Evolutionary conservation across 1,140 invertebrate species (phyloP).

Genomic region (Sitobion miscanthi): DNA sequence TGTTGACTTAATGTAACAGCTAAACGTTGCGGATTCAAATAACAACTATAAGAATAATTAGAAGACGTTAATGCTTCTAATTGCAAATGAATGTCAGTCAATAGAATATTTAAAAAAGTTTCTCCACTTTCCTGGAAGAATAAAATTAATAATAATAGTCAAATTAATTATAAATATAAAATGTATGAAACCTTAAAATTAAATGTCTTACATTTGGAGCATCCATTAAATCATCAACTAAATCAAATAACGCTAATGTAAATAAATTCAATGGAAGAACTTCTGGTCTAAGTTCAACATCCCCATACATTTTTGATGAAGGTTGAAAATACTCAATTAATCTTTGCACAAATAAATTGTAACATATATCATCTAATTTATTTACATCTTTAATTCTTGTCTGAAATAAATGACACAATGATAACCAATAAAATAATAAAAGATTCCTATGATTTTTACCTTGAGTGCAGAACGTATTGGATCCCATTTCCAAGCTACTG

Average conservation of each 20-base stretch:
- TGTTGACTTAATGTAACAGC: slow-evolving; percentile 87
- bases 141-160: slow-evolving; percentile 38
- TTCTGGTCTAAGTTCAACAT: slow-evolving; percentile 66
- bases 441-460: slow-evolving; percentile 64
- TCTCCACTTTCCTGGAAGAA: slow-evolving; percentile 48
- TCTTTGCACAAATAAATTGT: slow-evolving; percentile 79
- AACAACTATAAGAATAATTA: slow-evolving; percentile 72
- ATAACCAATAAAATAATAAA: slow-evolving; percentile 12
- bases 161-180: neutral
- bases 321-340: slow-evolving; percentile 88
- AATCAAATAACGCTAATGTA: slow-evolving; percentile 75
- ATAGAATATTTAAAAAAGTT: slow-evolving; percentile 68
- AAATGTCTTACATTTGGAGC: slow-evolving; percentile 60
- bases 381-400: slow-evolving; percentile 40
- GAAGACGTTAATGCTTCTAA: slow-evolving; percentile 66
- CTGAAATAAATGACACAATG: slow-evolving; percentile 56
- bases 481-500: slow-evolving; percentile 84
- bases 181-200: neutral
- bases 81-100: slow-evolving; percentile 80
- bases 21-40: slow-evolving; percentile 88
- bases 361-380: slow-evolving; percentile 75
- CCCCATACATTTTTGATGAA: slow-evolving; percentile 80
- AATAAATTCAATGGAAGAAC: slow-evolving; percentile 68
- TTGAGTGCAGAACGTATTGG: slow-evolving; percentile 78
- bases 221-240: slow-evolving; percentile 77